phyloP scores from a whole-genome alignment of 2,888 invertebrate species.

The Drosophila prolongata region DNA sequence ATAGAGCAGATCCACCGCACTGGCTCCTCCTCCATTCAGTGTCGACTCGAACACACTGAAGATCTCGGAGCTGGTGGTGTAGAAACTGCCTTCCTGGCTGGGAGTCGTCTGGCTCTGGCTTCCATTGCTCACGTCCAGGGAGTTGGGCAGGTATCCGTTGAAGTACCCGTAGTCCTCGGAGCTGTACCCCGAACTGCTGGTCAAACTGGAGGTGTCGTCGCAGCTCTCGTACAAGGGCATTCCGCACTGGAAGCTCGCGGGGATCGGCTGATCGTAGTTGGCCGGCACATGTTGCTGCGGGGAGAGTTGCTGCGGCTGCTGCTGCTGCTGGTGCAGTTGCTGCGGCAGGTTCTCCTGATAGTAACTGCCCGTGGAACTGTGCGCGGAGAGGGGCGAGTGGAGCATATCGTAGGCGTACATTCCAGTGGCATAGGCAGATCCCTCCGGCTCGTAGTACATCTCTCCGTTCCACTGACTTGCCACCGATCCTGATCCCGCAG shows the following conservation, averaged over 20 bases:
- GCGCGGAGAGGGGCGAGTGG: slow-evolving; percentile 67
- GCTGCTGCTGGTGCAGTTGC: slow-evolving; percentile 26
- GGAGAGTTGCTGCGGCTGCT: slow-evolving; percentile 11
- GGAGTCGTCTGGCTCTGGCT: slow-evolving; percentile 32
- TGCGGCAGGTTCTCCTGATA: slow-evolving; percentile 51
- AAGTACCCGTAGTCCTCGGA: slow-evolving; percentile 81
- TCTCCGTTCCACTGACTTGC: slow-evolving; percentile 55
- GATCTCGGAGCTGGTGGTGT: slow-evolving; percentile 70
- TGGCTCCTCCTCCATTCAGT: slow-evolving; percentile 36
- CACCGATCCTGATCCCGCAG: slow-evolving; percentile 13
- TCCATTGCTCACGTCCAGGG: slow-evolving; percentile 50
- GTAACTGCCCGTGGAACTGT: slow-evolving; percentile 61
- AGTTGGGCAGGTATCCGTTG: slow-evolving; percentile 55
- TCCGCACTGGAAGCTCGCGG: slow-evolving; percentile 40
- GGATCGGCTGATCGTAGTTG: slow-evolving; percentile 32
- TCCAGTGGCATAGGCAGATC: slow-evolving; percentile 9
- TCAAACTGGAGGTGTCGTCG: slow-evolving; percentile 84
- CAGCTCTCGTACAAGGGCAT: slow-evolving; percentile 80
- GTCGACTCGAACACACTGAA: slow-evolving; percentile 77
- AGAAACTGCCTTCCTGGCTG: slow-evolving; percentile 51
- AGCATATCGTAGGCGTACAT: slow-evolving; percentile 61
- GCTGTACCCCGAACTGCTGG: slow-evolving; percentile 82
- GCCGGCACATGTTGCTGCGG: slow-evolving; percentile 18
- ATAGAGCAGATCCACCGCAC: slow-evolving; percentile 61
- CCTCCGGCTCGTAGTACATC: slow-evolving; percentile 42